These are phyloP conservation scores for Petaurus breviceps DNA, from an alignment of 2,113 vertebrate species.

Conservation along the genomic window DNA sequence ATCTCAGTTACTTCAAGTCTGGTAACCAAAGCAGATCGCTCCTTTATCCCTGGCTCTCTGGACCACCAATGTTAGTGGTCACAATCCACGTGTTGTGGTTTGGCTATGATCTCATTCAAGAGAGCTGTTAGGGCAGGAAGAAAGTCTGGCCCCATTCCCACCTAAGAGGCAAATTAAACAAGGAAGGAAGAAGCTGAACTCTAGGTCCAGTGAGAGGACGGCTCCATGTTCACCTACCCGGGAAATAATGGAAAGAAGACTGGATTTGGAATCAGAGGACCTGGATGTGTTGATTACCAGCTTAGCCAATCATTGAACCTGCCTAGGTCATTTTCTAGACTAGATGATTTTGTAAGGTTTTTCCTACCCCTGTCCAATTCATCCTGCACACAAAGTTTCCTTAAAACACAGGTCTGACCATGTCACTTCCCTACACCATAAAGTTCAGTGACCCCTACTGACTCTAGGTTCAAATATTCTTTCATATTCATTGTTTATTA, in stretches of 20 bases:
- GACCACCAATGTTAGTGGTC: not conserved
- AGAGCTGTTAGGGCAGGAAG: not conserved
- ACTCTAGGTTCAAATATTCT: not conserved
- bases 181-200: no score
- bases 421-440: not conserved
- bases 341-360: not conserved
- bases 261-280: not conserved
- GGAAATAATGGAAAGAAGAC: not conserved
- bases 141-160: not conserved
- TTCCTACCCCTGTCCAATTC: not conserved
- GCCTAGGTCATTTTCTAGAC: not conserved
- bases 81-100: not conserved
- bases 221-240: not conserved
- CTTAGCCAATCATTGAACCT: not conserved
- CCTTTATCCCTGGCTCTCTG: not conserved
- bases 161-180: no score
- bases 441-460: not conserved
- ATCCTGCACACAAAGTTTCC: not conserved
- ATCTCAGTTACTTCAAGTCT: not conserved
- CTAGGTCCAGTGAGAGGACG: not conserved
- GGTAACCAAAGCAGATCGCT: not conserved
- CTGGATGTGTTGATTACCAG: not conserved
- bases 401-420: not conserved
- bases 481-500: not conserved
- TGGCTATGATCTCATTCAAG: not conserved